Conservation (phyloP, 2,113 vertebrate genomes). For the Laticauda colubrina region DNA sequence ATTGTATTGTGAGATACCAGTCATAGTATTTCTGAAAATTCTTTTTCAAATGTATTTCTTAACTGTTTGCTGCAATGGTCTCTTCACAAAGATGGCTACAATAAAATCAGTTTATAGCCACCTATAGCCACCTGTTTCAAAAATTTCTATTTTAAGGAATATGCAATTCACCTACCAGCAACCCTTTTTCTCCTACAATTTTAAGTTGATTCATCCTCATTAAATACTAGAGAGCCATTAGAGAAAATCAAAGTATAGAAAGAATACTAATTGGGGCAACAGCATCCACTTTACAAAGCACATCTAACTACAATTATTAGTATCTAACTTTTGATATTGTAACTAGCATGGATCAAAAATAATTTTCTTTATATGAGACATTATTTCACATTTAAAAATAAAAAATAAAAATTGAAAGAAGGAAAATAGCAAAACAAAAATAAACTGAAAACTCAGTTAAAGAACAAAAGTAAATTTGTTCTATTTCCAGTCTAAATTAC, state of each 20-base stretch:
- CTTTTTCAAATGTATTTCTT: slow-evolving; percentile 52
- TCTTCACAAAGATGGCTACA: slow-evolving; percentile 24
- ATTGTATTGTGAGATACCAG: slow-evolving; percentile 39
- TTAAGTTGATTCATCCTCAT: background rate
- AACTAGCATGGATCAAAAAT: background rate
- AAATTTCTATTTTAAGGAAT: background rate
- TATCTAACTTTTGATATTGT: background rate
- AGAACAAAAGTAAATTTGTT: background rate
- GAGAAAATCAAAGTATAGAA: background rate
- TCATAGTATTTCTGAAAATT: slow-evolving; percentile 44
- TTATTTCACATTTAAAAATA: background rate
- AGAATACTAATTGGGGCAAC: background rate
- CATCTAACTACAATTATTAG: background rate
- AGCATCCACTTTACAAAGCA: background rate
- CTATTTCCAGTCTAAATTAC: background rate
- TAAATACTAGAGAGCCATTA: background rate
- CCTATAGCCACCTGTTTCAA: slow-evolving; percentile 6
- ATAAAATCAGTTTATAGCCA: slow-evolving; percentile 22
- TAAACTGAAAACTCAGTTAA: background rate
- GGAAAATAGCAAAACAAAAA: background rate
- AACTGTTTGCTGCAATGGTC: slow-evolving; percentile 37
- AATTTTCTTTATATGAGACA: background rate
- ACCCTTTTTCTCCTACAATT: background rate
- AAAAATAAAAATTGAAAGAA: background rate
- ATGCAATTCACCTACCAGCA: background rate